Percentiles rank a stretch among this genome's conserved stretches.
Conservation (phyloP, 2,888 invertebrate species). For the Allophyes oxyacanthae region DNA sequence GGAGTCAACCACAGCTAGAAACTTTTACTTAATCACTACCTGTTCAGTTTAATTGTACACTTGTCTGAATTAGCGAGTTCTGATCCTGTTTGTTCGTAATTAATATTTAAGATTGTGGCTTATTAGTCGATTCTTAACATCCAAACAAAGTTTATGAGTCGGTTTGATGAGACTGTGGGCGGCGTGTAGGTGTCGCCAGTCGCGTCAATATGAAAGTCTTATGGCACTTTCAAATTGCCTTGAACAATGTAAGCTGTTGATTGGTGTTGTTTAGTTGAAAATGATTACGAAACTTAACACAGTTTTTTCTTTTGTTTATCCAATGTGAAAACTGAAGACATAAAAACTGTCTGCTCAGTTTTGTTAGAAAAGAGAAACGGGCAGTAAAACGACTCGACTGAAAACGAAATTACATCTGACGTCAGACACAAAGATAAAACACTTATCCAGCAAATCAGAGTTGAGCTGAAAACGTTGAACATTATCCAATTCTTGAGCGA, state of each 20-base stretch:
- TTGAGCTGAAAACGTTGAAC: slow-evolving; percentile 56
- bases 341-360: slow-evolving; percentile 43
- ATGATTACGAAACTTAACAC: slow-evolving; percentile 1
- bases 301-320: slow-evolving; percentile 21
- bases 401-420: slow-evolving; percentile 48
- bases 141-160: slow-evolving; percentile 34
- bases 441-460: slow-evolving; percentile 45
- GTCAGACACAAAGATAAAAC: slow-evolving; percentile 41
- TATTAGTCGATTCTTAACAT: slow-evolving; percentile 32
- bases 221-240: slow-evolving; percentile 30
- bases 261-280: slow-evolving; percentile 23
- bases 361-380: slow-evolving; percentile 40
- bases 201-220: slow-evolving; percentile 23
- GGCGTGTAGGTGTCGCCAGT: slow-evolving; percentile 27
- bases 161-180: slow-evolving; percentile 31
- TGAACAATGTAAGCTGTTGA: slow-evolving; percentile 37
- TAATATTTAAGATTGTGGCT: slow-evolving; percentile 36
- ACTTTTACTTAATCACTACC: slow-evolving; percentile 73
- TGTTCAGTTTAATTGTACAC: slow-evolving; percentile 60
- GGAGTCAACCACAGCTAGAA: slow-evolving; percentile 54
- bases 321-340: slow-evolving; percentile 7
- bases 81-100: slow-evolving; percentile 38
- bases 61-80: slow-evolving; percentile 52
- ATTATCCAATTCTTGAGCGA: slow-evolving; percentile 51
- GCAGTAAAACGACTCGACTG: slow-evolving; percentile 39